These are phyloP conservation scores for Pholis gunnellus DNA, from an alignment of 2,113 vertebrate genomes.

Conservation along the genomic window DNA sequence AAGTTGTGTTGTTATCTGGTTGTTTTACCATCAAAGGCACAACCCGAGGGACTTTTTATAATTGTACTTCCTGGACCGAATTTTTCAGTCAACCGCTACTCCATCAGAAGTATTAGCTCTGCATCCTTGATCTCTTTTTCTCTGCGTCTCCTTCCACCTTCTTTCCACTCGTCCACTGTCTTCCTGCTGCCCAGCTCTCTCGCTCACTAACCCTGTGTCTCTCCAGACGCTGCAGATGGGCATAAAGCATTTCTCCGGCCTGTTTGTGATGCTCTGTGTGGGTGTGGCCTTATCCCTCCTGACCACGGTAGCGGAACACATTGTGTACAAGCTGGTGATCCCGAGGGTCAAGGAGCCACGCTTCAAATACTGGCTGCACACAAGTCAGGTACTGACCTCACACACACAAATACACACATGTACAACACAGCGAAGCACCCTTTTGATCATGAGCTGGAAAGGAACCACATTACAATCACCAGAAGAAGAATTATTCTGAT, in stretches of 20 bases:
- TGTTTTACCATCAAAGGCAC: neutral
- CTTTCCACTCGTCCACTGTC: neutral
- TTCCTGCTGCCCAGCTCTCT: neutral
- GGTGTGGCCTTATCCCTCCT: slow-evolving; percentile 94
- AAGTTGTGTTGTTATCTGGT: neutral
- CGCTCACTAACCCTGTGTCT: slow-evolving; percentile 13
- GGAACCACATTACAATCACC: neutral
- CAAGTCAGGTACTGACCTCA: slow-evolving; percentile 89
- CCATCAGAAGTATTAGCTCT: neutral
- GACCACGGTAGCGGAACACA: slow-evolving; percentile 94
- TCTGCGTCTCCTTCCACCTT: too few species aligned
- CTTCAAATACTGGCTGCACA: slow-evolving; percentile 96
- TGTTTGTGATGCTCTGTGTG: slow-evolving; percentile 95
- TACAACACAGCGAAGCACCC: neutral
- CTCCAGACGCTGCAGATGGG: slow-evolving; percentile 97
- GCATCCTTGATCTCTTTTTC: neutral
- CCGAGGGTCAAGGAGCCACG: slow-evolving; percentile 93
- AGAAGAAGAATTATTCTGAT: neutral
- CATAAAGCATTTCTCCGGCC: slow-evolving; percentile 97
- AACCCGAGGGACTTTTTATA: neutral
- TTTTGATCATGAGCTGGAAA: neutral
- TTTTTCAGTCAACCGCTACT: neutral
- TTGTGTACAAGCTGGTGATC: slow-evolving; percentile 91
- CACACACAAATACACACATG: slow-evolving; percentile 12
- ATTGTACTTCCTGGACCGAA: neutral